phyloP scores from a whole-genome alignment of 2,113 vertebrate genomes.

The Pholis gunnellus region DNA sequence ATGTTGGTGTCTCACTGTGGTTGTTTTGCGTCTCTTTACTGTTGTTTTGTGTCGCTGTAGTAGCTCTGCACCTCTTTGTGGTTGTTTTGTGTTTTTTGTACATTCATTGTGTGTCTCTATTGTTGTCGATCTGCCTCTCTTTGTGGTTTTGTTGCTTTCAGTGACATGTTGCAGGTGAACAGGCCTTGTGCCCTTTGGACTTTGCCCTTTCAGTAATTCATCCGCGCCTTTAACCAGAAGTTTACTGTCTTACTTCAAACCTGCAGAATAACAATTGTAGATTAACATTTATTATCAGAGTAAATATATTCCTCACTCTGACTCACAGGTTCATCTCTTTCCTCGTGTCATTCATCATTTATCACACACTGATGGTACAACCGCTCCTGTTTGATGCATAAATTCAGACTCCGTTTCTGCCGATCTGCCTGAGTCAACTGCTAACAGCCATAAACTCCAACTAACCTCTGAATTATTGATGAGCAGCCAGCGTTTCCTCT shows the following conservation, averaged over 20 bases:
- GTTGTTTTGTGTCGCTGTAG: neutral
- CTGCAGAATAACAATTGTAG: neutral
- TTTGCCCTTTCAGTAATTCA: neutral
- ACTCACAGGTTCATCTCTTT: conserved; percentile 3
- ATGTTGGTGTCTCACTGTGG: too few species aligned
- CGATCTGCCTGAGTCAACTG: conserved; percentile 36
- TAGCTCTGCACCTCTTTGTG: neutral
- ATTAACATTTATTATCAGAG: conserved; percentile 5
- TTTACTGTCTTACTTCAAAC: neutral
- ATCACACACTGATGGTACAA: conserved; percentile 18
- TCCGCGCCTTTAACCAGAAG: neutral
- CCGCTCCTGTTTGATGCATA: conserved; percentile 28
- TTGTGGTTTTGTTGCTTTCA: neutral
- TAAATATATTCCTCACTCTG: conserved; percentile 23
- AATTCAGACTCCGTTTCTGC: conserved; percentile 35
- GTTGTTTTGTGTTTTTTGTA: neutral
- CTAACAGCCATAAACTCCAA: conserved; percentile 33
- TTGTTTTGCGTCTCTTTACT: neutral
- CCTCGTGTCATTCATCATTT: conserved; percentile 42
- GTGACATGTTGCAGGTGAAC: neutral
- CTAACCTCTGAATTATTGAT: conserved; percentile 45
- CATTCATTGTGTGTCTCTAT: neutral
- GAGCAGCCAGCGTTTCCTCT: conserved; percentile 31
- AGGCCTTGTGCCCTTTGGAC: too few species aligned
- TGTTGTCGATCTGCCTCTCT: neutral